These are phyloP conservation scores for Eugnorisma glareosa DNA, from an alignment of 2,888 invertebrate genomes.

Conservation along the genomic window DNA sequence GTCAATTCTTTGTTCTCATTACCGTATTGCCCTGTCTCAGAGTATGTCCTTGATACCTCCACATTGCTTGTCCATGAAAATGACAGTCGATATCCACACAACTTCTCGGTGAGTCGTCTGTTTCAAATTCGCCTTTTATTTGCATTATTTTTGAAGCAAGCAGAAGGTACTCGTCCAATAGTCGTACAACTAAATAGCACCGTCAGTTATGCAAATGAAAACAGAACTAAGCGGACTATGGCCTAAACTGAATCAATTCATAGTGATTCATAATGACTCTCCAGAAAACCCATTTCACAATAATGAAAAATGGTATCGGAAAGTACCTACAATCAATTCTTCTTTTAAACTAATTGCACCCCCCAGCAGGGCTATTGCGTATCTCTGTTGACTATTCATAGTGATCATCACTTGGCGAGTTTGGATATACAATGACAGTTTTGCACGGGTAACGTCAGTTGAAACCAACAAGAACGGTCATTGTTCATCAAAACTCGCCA, in stretches of 20 bases:
- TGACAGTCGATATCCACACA: neutral
- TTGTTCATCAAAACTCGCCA: no score
- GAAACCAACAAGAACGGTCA: no score
- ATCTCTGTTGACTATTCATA: no score
- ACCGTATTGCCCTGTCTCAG: neutral
- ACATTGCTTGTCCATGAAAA: neutral
- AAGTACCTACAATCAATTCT: neutral
- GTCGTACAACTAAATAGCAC: neutral
- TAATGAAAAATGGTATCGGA: neutral
- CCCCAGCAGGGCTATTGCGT: no score
- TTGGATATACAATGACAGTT: no score
- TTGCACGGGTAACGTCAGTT: no score
- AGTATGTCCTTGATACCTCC: neutral
- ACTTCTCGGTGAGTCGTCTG: neutral
- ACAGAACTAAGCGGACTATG: constrained; percentile 4
- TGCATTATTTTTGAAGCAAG: neutral
- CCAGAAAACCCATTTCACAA: neutral
- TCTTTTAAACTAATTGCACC: neutral
- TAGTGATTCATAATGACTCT: neutral
- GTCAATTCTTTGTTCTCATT: neutral
- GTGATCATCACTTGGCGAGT: no score
- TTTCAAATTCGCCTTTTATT: neutral
- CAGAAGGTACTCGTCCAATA: neutral
- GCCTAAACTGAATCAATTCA: constrained; percentile 1
- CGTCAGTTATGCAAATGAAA: constrained; percentile 21